Conservation (phyloP, 2,888 invertebrate genomes). For the Loripinus fragilis region DNA sequence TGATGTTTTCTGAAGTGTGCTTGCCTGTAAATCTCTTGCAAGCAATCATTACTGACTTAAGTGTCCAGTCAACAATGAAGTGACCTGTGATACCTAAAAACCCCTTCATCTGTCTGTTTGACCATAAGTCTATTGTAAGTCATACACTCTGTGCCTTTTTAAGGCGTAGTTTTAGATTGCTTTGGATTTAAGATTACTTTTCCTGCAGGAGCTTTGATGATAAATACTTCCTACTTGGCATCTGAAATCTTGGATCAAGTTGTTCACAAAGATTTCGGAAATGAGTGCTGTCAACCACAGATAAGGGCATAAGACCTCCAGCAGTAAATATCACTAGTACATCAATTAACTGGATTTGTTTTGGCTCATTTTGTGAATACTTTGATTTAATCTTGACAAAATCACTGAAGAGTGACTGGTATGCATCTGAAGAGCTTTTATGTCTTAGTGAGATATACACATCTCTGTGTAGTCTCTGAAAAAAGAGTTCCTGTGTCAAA, state of each 20-base stretch:
- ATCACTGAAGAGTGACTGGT: too few species aligned
- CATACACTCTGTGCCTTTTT: conserved; percentile 37
- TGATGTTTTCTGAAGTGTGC: conserved; percentile 37
- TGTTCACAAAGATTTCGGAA: too few species aligned
- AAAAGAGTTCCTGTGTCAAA: too few species aligned
- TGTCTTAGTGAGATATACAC: too few species aligned
- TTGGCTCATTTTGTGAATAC: too few species aligned
- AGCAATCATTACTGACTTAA: conserved; percentile 34
- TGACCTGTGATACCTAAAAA: conserved; percentile 44
- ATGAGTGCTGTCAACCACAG: too few species aligned
- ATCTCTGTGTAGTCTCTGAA: too few species aligned
- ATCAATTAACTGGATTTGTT: too few species aligned
- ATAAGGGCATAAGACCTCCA: too few species aligned
- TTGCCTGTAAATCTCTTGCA: conserved; percentile 35
- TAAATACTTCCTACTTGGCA: not conserved
- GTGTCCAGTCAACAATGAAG: conserved; percentile 31
- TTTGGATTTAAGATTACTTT: not conserved
- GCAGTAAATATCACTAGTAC: too few species aligned
- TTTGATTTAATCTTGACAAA: too few species aligned
- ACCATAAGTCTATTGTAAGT: conserved; percentile 49
- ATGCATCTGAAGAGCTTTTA: too few species aligned
- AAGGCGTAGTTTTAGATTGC: conserved; percentile 25
- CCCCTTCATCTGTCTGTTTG: conserved; percentile 45
- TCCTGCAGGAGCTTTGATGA: not conserved
- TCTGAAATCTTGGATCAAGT: not conserved